These are phyloP conservation scores for Cydia pomonella DNA, from an alignment of 1,140 invertebrate species.

Conservation along the genomic window DNA sequence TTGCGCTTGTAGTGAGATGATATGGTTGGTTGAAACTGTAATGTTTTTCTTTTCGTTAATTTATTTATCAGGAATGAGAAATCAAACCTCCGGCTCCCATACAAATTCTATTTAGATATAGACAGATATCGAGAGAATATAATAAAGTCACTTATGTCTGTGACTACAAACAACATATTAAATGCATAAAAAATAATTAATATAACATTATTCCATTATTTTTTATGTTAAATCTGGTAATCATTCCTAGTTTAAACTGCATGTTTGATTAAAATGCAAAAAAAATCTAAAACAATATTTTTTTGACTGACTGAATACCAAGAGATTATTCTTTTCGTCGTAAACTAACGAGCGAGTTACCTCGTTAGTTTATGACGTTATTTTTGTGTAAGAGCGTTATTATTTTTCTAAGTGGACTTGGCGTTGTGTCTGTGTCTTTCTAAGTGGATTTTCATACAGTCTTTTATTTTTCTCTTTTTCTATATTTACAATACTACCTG, in stretches of 20 bases:
- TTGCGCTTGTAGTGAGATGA: slow-evolving; percentile 3
- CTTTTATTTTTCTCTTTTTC: background rate
- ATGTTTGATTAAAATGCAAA: no score
- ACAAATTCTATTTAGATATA: background rate
- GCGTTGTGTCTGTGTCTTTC: no score
- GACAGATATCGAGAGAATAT: no score
- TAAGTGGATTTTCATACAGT: background rate
- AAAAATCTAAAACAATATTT: background rate
- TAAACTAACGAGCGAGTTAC: background rate
- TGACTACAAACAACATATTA: no score
- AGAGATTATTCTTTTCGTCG: background rate
- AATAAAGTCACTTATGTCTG: no score
- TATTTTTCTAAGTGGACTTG: background rate
- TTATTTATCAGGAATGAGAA: background rate
- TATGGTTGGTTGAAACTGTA: background rate
- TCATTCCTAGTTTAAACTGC: no score
- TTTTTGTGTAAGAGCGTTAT: slow-evolving; percentile 6
- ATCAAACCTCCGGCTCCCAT: background rate
- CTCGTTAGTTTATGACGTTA: no score
- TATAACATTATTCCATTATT: no score
- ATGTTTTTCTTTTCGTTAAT: background rate
- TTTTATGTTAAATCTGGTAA: no score
- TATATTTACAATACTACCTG: background rate
- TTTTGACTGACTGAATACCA: background rate
- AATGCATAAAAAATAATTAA: no score